Base-by-base conservation (phyloP, 2,888 invertebrate genomes). In the Scotopteryx bipunctaria region DNA sequence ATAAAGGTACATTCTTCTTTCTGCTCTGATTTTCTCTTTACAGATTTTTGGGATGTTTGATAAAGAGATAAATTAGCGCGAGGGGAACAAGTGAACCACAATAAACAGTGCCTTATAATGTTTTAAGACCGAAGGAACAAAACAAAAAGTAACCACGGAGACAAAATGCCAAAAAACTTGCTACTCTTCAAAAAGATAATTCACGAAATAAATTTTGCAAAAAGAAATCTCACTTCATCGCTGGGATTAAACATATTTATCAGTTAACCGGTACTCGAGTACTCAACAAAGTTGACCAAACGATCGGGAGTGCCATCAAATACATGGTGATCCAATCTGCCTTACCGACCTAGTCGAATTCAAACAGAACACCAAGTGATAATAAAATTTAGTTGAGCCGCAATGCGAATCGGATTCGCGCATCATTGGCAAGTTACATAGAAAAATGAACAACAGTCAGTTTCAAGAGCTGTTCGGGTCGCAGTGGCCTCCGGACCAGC, bases 81-180 rank as follows among this genome's bases (percentile, higher is more conserved):
- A 74, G 40, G 86, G 86, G 82, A 88, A 74, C 82, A 86, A 87
- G 83, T 84, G 84, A 67, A 73, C 67, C 66, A 55, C 48, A 56
- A 57, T 61, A 71, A 76, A 82, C 71, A 87, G 90, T 90, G 90
- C 90, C 89, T 89, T 88, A 81, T 59, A 73, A 82, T 78, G 74
- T 80, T 80, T 83, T 81, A 76, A 82, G 69, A 81, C 67, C 62
- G 69, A 78, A 75, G 76, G 73, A 75, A 72, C 67, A 61, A 45
- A 69, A 69, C 50, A 80, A 76, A 81, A 76, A 66, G 64, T 53
- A 77, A 78, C 55, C 71, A 87, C 87, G 84, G 88, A 86, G 77
- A 85, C 90, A 90, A 90, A 90, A 90, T 90, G 90, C 85, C 86
- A 87, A 86, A 84, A 81, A 84, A 87, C 70, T 81, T 81, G 76